Percentiles rank a stretch among this genome's conserved stretches.
phyloP scores from a whole-genome alignment of 2,113 vertebrate genomes.

The Murina feae region DNA sequence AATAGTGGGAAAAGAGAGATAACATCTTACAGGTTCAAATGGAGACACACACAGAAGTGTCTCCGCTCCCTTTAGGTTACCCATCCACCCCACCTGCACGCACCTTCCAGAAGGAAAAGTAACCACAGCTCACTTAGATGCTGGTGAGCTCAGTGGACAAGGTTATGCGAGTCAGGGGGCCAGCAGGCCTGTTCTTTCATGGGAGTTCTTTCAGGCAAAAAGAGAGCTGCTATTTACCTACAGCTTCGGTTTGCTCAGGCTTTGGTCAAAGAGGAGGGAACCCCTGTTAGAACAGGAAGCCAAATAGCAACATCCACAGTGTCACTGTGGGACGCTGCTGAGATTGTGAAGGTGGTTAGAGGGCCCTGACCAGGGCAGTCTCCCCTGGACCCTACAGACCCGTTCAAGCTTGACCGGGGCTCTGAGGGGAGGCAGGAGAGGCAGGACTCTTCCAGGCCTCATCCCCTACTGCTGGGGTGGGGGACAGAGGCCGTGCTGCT shows the following conservation, averaged over 20 bases:
- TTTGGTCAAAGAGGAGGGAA: neutral
- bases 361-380: neutral
- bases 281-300: neutral
- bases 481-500: neutral
- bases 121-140: neutral
- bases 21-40: neutral
- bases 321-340: neutral
- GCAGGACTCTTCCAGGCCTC: neutral
- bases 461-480: neutral
- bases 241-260: neutral
- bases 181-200: neutral
- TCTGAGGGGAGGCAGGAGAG: neutral
- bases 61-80: neutral
- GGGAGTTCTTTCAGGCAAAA: neutral
- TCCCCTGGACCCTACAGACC: neutral
- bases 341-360: neutral
- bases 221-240: neutral
- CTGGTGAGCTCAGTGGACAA: neutral
- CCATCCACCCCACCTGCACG: neutral
- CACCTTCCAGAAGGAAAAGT: neutral
- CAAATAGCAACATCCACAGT: neutral
- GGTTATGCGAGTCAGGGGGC: neutral
- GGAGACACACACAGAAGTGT: neutral
- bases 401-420: neutral
- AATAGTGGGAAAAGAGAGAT: neutral